Base-by-base conservation (phyloP, 2,888 invertebrate species). In the Amaurobius ferox region DNA sequence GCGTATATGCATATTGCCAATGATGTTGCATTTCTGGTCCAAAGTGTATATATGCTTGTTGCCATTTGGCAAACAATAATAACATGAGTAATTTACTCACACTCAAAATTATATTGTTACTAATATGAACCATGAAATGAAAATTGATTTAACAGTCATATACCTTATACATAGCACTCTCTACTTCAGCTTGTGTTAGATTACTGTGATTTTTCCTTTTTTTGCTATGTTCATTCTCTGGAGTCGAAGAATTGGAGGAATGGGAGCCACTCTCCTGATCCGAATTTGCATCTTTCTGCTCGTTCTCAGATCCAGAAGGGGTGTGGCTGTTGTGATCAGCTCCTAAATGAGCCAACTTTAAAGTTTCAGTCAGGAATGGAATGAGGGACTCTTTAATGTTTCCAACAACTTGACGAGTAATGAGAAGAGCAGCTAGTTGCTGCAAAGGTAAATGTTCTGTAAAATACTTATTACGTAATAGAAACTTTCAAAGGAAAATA, bases 321-420 rank as follows among this genome's bases (percentile, higher is more conserved):
- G 87, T 55, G n/a, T 40, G 71, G 9, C 32, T 16, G 6, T 61
- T 40, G 29, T 79, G 80, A 32, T 85, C 79, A 9, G 79, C 85
- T 13, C 77, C 67, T n/a, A 88, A 48, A 68, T 86, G 79, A 13
- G 88, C 86, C 13, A 88, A 44, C 55, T 88, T 88, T 11, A 88
- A 64, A 9, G 86, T 79, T 61, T 88, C 87, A 2, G 97, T 93
- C 88, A 98, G 91, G 90, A 97, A 98, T 0, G 99, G 98, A 89
- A 98, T 91, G 0, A 96, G 95, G 0, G 98, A 97, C 91, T 99
- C 98, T 90, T 98, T 96, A 40, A 98, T 92, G 91, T 98, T 99
- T 23, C 98, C 97, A 89, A 98, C 96, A 77, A 99, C 95, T 93
- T 99, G 98, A n/a, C 98, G 94, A 0, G 98, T 97, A 91, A 99